A percentile compares a stretch with the other conserved stretches of the same genome.
These are phyloP conservation scores for Caerostris darwini DNA, from an alignment of 1,140 invertebrate species.

Conservation along the genomic window DNA sequence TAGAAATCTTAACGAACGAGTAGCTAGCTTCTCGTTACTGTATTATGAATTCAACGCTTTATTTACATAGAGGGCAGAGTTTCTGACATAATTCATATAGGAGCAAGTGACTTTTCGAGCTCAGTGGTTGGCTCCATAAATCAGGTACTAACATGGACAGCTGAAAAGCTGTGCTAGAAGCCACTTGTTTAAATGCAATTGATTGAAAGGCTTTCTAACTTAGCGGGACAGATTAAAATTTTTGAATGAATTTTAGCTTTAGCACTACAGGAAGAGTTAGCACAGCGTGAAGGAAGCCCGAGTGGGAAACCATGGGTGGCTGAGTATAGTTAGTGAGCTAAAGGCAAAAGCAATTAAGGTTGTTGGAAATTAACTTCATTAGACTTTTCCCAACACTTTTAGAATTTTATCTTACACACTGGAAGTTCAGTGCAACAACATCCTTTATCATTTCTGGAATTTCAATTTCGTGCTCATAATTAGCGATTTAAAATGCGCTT, in stretches of 20 bases:
- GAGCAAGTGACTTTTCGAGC: conserved; percentile 47
- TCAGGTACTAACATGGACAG: conserved; percentile 29
- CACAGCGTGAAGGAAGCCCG: neutral
- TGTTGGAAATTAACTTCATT: conserved; percentile 24
- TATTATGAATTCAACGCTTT: conserved; percentile 36
- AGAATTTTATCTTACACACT: neutral
- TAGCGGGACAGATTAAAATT: conserved; percentile 6
- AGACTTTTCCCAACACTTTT: neutral
- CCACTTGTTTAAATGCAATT: conserved; percentile 20
- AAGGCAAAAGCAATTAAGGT: conserved; percentile 14
- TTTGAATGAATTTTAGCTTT: conserved; percentile 34
- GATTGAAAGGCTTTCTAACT: conserved; percentile 17
- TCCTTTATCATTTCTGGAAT: neutral
- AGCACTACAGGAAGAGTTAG: neutral
- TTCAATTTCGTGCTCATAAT: neutral
- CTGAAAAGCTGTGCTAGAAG: conserved; percentile 24
- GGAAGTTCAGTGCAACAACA: neutral
- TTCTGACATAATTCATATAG: conserved; percentile 23
- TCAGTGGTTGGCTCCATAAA: conserved; percentile 50
- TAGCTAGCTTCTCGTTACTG: conserved; percentile 43
- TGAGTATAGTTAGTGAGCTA: neutral
- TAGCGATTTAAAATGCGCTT: neutral
- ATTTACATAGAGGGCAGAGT: conserved; percentile 42
- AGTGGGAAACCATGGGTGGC: neutral
- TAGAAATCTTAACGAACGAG: conserved; percentile 60